Evolutionary conservation across 2,113 vertebrate species (phyloP).

Genomic region (Austrofundulus limnaeus): DNA sequence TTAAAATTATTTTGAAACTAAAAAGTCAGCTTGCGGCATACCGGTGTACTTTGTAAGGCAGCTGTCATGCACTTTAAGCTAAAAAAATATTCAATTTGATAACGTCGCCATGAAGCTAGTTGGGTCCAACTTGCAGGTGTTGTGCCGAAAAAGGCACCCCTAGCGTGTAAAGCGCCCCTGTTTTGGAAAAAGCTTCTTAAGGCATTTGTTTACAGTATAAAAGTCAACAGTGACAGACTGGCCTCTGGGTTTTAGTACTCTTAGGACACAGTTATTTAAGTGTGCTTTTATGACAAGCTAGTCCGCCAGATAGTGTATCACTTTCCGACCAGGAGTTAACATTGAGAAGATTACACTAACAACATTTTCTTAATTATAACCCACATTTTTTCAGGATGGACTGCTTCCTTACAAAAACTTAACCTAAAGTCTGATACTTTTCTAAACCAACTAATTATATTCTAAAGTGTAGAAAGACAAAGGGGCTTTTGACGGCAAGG

Average conservation of each 20-base stretch:
- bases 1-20: neutral
- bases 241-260: too few relatives aligned
- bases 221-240: too few relatives aligned
- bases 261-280: neutral
- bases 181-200: neutral
- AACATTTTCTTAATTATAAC: too few relatives aligned
- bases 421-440: too few relatives aligned
- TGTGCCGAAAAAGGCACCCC: neutral
- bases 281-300: neutral
- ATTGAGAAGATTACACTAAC: too few relatives aligned
- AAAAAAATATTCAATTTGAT: constrained; percentile 33
- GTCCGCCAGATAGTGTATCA: neutral
- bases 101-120: constrained; percentile 46
- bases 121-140: constrained; percentile 12
- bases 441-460: too few relatives aligned
- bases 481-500: too few relatives aligned
- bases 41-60: neutral
- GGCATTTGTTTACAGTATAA: neutral
- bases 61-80: constrained; percentile 36
- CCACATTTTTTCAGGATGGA: too few relatives aligned
- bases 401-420: too few relatives aligned
- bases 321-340: too few relatives aligned
- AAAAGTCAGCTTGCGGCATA: constrained; percentile 2
- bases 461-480: too few relatives aligned
- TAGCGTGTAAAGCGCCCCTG: neutral